A percentile compares a stretch with the other conserved stretches of the same genome.
These are phyloP conservation scores for Xylophagus ater DNA, from an alignment of 2,888 invertebrate species.

Conservation along the genomic window DNA sequence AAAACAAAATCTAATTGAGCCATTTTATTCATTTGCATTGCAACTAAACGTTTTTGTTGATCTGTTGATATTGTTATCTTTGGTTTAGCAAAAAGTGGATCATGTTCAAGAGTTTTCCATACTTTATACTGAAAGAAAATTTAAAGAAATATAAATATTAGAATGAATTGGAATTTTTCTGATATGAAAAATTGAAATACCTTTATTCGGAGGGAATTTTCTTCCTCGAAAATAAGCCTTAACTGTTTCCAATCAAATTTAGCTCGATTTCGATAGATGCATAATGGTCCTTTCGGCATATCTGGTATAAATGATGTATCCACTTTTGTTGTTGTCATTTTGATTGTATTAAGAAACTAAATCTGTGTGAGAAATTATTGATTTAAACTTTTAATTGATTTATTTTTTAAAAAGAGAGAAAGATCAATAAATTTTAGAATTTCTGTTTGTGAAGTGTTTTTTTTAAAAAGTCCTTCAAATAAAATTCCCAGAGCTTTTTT, in stretches of 20 bases:
- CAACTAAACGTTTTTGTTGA: slow-evolving; percentile 60
- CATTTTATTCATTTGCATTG: slow-evolving; percentile 55
- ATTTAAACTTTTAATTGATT: too few relatives aligned
- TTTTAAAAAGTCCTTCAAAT: too few relatives aligned
- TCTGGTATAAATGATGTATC: slow-evolving; percentile 55
- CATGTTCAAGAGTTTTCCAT: slow-evolving; percentile 65
- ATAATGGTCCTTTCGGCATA: slow-evolving; percentile 57
- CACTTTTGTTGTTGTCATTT: slow-evolving; percentile 32
- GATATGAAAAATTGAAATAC: slow-evolving; percentile 40
- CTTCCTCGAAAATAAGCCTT: slow-evolving; percentile 67
- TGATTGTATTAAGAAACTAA: too few relatives aligned
- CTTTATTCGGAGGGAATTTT: slow-evolving; percentile 63
- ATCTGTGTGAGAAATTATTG: too few relatives aligned
- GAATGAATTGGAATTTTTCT: slow-evolving; percentile 10
- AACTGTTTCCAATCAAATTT: slow-evolving; percentile 81
- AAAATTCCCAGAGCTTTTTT: too few relatives aligned
- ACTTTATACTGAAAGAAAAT: slow-evolving; percentile 54
- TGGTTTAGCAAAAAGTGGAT: slow-evolving; percentile 63
- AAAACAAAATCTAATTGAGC: slow-evolving; percentile 55
- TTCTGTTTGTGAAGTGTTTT: too few relatives aligned
- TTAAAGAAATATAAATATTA: slow-evolving; percentile 10
- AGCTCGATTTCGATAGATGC: slow-evolving; percentile 63
- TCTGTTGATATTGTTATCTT: slow-evolving; percentile 51
- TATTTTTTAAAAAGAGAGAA: too few relatives aligned
- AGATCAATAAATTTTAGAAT: too few relatives aligned